Percentiles rank a stretch among this genome's conserved stretches.
Conservation (phyloP, 2,888 invertebrate genomes). For the Lithophane leautieri region DNA sequence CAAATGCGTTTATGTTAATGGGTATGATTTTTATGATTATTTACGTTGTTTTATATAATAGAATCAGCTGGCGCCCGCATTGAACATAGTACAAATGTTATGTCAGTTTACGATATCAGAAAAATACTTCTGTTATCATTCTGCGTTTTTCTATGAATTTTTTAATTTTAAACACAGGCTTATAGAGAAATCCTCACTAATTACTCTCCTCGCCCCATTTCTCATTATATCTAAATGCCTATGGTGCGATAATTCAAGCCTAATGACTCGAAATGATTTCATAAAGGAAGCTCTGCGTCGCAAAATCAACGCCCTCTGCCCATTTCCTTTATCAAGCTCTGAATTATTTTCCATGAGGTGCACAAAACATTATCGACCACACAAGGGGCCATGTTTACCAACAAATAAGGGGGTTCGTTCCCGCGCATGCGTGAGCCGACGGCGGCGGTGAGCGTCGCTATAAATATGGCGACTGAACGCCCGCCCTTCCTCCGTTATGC, state of each 20-base stretch:
- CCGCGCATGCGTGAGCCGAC: conserved; percentile 75
- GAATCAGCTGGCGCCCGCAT: conserved; percentile 44
- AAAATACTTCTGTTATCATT: conserved; percentile 24
- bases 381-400: conserved; percentile 77
- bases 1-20: conserved; percentile 62
- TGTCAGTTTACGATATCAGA: conserved; percentile 1
- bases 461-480: conserved; percentile 78
- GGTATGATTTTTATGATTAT: conserved; percentile 46
- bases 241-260: conserved; percentile 50
- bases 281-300: conserved; percentile 33
- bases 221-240: conserved; percentile 50
- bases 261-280: conserved; percentile 58
- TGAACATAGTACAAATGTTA: background rate
- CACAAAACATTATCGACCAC: conserved; percentile 80
- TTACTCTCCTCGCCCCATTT: conserved; percentile 48
- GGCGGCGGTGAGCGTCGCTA: conserved; percentile 68
- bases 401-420: conserved; percentile 72
- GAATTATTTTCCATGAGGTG: conserved; percentile 73
- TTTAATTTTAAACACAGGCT: conserved; percentile 32
- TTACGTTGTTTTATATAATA: conserved; percentile 24
- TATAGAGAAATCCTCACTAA: conserved; percentile 44
- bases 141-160: conserved; percentile 12
- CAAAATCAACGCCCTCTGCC: conserved; percentile 62
- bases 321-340: conserved; percentile 65
- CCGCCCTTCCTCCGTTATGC: conserved; percentile 82